phyloP scores from a whole-genome alignment of 2,888 invertebrate species.

The Apeira syringaria region DNA sequence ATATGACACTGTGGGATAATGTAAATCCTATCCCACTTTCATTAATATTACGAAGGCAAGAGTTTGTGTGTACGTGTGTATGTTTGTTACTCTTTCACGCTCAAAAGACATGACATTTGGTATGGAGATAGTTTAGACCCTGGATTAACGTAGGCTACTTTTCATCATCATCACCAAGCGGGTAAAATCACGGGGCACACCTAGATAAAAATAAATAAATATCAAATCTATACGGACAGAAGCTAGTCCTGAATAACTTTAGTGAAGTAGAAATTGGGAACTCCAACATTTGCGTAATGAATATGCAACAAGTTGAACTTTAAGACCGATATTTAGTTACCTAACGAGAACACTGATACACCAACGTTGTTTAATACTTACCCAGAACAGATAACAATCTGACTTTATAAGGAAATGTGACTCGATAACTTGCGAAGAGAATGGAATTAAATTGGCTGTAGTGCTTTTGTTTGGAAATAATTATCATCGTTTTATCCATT shows the following conservation, averaged over 20 bases:
- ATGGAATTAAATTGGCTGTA: neutral
- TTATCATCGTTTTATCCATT: too few species aligned
- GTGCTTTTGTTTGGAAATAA: constrained; percentile 1
- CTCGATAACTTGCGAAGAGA: neutral
- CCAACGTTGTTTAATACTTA: constrained; percentile 8
- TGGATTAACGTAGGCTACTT: too few species aligned
- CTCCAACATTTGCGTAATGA: constrained; percentile 32
- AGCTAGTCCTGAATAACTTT: constrained; percentile 22
- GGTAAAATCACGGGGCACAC: too few species aligned
- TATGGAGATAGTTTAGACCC: too few species aligned
- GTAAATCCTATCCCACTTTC: too few species aligned
- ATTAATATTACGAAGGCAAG: too few species aligned
- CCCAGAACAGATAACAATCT: constrained; percentile 3
- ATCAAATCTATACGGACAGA: constrained; percentile 10
- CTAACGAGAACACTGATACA: constrained; percentile 15
- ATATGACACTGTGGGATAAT: too few species aligned
- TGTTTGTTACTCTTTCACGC: too few species aligned
- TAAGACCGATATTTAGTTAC: constrained; percentile 35
- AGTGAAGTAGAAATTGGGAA: constrained; percentile 13
- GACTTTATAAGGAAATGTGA: neutral
- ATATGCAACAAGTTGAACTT: constrained; percentile 39
- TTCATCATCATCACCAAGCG: too few species aligned
- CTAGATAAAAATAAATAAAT: too few species aligned
- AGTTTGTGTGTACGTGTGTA: too few species aligned
- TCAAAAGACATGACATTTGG: too few species aligned